Conservation (phyloP, 2,113 vertebrate species). For the Pachycephala philippinensis region DNA sequence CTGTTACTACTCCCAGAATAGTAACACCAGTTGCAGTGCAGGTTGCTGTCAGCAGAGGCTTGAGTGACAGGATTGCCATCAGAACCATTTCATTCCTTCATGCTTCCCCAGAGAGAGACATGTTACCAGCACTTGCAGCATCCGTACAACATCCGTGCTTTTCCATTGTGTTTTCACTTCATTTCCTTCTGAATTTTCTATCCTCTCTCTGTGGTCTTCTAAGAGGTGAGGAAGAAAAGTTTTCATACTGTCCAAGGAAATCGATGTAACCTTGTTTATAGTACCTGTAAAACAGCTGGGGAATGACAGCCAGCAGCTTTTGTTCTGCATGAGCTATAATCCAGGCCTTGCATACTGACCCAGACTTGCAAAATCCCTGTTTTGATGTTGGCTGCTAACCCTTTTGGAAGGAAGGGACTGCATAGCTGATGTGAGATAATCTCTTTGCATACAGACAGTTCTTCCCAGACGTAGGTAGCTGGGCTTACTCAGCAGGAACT, state of each 20-base stretch:
- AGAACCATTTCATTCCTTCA: background rate
- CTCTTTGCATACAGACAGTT: background rate
- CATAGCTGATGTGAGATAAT: background rate
- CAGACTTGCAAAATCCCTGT: background rate
- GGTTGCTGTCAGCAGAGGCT: background rate
- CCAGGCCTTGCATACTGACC: background rate
- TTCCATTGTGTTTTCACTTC: background rate
- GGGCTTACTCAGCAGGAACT: constrained; percentile 10
- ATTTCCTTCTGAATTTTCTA: background rate
- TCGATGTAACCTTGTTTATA: background rate
- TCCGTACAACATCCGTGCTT: background rate
- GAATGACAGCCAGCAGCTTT: background rate
- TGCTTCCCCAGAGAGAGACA: background rate
- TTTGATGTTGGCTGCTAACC: background rate
- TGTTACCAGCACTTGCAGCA: background rate
- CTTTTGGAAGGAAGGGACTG: background rate
- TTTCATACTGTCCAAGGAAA: background rate
- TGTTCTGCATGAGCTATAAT: background rate
- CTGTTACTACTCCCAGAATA: background rate
- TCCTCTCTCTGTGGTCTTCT: background rate
- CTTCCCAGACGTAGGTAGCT: background rate
- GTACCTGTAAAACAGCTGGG: background rate
- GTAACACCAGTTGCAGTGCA: background rate
- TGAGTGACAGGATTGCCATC: background rate
- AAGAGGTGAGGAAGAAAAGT: constrained; percentile 13